Base-by-base conservation (phyloP, 2,797 vertebrate species). In the Notamacropus eugenii region DNA sequence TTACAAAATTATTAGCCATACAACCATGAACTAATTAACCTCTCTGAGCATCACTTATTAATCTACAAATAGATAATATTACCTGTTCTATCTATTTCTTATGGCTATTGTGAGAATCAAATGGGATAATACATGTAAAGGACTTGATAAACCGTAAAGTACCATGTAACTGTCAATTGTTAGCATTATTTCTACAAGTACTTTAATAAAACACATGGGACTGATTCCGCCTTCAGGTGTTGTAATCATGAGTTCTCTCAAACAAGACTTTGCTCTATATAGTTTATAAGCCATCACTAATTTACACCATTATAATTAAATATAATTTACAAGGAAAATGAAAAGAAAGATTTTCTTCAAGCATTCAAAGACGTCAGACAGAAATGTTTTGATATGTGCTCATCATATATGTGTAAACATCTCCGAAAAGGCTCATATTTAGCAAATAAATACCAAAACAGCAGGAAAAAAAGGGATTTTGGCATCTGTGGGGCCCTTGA, bases 321-420 rank as follows among this genome's bases (percentile, higher is more conserved):
- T 96, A 96, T 97, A 96, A 97, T 97, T 98, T 97, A 97, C 94
- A 97, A 96, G 97, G 94, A 97, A 97, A 95, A 97, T 98, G 97
- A 97, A 87, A 98, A 97, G 97, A 96, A 95, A 97, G 97, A 95
- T 97, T 97, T 97, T 95, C 97, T 97, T 97, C 82, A 97, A 97
- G 96, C 97, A 98, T 98, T 98, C 97, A 98, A 97, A 97, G 94
- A 98, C 97, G 97, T 97, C 97, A 97, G 95, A 97, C 93, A 93
- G 95, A 97, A 98, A 98, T 98, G 96, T 98, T 98, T 97, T 98
- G 98, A 98, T 98, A 98, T 97, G 96, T 97, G 92, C 55, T 97
- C 95, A 97, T 98, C 96, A 97, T 98, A 98, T 98, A 98, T 95
- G 96, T 97, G 95, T 98, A 98, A 98, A 98, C 97, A 98, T 92